Evolutionary conservation across 2,797 vertebrate species (phyloP), one percentile per base, ranked within the genome.

Genomic region (Hyperoplus immaculatus): DNA sequence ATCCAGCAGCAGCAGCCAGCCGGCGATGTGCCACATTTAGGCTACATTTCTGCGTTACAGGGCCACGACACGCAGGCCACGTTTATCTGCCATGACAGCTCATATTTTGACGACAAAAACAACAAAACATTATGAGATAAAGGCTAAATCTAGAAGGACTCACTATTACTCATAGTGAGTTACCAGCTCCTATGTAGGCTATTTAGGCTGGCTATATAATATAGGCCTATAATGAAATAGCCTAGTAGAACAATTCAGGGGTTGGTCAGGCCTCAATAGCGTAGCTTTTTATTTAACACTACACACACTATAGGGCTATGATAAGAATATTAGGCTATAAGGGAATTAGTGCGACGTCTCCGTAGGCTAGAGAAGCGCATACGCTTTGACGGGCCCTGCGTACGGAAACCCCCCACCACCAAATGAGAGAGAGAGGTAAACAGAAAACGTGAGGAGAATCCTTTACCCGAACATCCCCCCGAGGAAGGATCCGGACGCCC

Each of bases 391-490:
- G 70, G 80, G 77, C 78, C 89, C 62, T 54, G 2, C 16, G 50
- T 50, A 58, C 77, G 74, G n/a, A 62, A 18, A 63, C 9, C 64
- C 67, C 21, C 59, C 56, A 63, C 4, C 46, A 45, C 42, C 57
- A 63, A 50, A 62, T 21, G 53, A 61, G 50, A 45, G n/a, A 21
- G 54, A 16, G 74, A 72, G 75, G 73, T 81, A 87, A 87, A 88
- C 76, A 89, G 55, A 75, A 10, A 18, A 4, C 59, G 69, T 47
- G 29, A 10, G 2, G 38, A 21, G 46, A 60, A 16, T 82, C 75
- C n/a, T 78, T 92, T 94, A 98, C 97, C 97, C 97, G 92, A 99
- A 99, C 94, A 98, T 96, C 66, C 97, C 97, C 81, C 97, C 96
- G 67, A 98, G 94, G 92, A 99, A 98, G 66, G 97, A 99, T 57